Conservation (phyloP, 1,140 invertebrate genomes). For the Cyclargus thomasi region DNA sequence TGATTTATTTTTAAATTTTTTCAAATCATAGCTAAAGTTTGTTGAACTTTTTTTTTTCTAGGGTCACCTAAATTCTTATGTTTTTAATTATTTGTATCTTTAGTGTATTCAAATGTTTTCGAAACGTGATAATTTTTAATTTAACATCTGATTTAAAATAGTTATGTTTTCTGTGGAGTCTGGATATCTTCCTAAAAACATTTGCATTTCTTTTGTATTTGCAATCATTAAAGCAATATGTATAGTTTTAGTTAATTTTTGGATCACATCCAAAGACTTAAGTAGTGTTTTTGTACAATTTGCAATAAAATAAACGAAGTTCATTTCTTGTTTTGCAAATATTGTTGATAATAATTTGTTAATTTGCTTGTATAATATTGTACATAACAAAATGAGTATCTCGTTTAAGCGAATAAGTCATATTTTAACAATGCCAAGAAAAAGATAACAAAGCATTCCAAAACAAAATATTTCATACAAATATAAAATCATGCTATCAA, state of each 20-base stretch:
- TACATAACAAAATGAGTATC: slow-evolving; percentile 1
- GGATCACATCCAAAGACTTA: slow-evolving; percentile 5
- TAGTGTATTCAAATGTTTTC: too few relatives aligned
- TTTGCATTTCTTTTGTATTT: background rate
- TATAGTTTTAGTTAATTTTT: slow-evolving; percentile 2
- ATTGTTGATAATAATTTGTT: slow-evolving; percentile 13
- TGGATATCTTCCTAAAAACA: background rate
- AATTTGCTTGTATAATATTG: slow-evolving; percentile 7
- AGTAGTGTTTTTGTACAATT: slow-evolving; percentile 1
- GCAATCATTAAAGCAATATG: background rate
- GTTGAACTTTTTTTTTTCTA: too few relatives aligned
- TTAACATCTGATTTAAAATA: too few relatives aligned
- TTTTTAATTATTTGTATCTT: too few relatives aligned
- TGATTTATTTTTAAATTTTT: too few relatives aligned
- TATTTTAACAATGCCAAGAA: background rate
- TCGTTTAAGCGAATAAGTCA: background rate
- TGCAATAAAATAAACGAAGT: background rate
- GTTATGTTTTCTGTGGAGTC: too few relatives aligned
- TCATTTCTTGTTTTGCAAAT: slow-evolving; percentile 7
- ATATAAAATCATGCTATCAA: slow-evolving; percentile 7
- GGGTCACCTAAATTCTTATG: too few relatives aligned
- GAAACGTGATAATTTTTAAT: too few relatives aligned
- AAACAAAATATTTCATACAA: slow-evolving; percentile 7
- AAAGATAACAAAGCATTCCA: slow-evolving; percentile 7
- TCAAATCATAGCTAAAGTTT: too few relatives aligned